Base-by-base conservation (phyloP, 2,797 vertebrate species). In the Bryconaethiops microstoma region DNA sequence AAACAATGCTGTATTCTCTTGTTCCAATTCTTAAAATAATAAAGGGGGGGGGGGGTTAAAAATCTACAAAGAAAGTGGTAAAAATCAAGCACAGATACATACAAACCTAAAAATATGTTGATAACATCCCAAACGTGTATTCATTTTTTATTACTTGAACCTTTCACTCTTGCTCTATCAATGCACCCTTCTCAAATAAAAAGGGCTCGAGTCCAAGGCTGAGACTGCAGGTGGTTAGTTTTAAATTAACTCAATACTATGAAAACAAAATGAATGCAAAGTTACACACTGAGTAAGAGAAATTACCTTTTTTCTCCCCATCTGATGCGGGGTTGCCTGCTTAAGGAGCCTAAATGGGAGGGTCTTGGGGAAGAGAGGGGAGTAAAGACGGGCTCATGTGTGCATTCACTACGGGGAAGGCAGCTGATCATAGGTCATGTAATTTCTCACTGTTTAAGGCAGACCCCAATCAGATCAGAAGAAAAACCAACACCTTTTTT, bases 221-320 rank as follows among this genome's bases (percentile, higher is more conserved):
- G 85, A 90, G 90, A 86, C 90, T 83, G 88, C 77, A 90, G 92
- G 92, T 92, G 90, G 95, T 97, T 96, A 96, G 94, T 95, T 95
- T 95, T 98, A 97, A 97, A 96, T 97, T 96, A 95, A 95, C 92
- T 95, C 91, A 96, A 96, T 95, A 97, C 96, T 95, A 96, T 94
- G 93, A 93, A 92, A 91, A 92, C 93, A 94, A 81, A 80, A 16
- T 7, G 74, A 55, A 45, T 78, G 69, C 23, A 68, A 74, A 88
- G 94, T 96, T 95, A 96, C 95, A 96, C 95, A 94, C 92, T 94
- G 92, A 91, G 94, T 93, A 94, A 88, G 88, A 89, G 88, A 89
- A 89, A 94, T 90, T 90, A 95, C 94, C 93, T 92, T 92, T 92
- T 92, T 92, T 91, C 92, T 82, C 62, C 62, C 68, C 52, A 4